Conservation (phyloP, 2,113 vertebrate genomes). For the Motacilla tschutschensis region DNA sequence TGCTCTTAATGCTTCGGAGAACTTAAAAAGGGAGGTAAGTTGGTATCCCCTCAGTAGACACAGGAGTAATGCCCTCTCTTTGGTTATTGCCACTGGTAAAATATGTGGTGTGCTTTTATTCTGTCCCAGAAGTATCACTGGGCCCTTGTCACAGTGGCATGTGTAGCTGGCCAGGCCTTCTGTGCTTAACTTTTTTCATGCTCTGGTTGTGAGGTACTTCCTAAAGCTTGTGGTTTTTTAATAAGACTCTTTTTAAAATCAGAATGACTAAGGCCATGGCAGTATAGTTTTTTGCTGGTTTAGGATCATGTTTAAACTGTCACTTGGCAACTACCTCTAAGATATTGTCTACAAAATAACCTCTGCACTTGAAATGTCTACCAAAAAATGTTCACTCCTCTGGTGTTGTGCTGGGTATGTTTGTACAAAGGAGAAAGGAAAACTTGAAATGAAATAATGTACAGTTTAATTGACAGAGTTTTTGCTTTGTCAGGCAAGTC, state of each 20-base stretch:
- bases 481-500: not conserved
- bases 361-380: not conserved
- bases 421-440: not conserved
- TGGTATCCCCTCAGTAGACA: not conserved
- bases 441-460: not conserved
- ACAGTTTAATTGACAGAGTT: not conserved
- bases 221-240: not conserved
- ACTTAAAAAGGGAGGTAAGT: slow-evolving; percentile 76
- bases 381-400: not conserved
- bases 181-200: not conserved
- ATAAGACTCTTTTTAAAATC: not conserved
- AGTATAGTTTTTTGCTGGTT: not conserved
- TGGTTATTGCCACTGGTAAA: not conserved
- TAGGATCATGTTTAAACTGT: not conserved
- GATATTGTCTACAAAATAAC: not conserved
- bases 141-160: not conserved
- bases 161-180: not conserved
- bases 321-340: not conserved
- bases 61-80: not conserved
- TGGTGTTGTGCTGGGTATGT: not conserved
- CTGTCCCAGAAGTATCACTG: not conserved
- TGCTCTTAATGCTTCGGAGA: slow-evolving; percentile 72
- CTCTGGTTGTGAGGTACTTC: not conserved
- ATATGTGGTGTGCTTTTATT: not conserved
- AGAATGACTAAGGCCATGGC: not conserved